Percentiles rank a stretch among this genome's conserved stretches.
Conservation (phyloP, 30 jellyfish, hydroid and myxozoan genomes). For the Aurelia sp. region DNA sequence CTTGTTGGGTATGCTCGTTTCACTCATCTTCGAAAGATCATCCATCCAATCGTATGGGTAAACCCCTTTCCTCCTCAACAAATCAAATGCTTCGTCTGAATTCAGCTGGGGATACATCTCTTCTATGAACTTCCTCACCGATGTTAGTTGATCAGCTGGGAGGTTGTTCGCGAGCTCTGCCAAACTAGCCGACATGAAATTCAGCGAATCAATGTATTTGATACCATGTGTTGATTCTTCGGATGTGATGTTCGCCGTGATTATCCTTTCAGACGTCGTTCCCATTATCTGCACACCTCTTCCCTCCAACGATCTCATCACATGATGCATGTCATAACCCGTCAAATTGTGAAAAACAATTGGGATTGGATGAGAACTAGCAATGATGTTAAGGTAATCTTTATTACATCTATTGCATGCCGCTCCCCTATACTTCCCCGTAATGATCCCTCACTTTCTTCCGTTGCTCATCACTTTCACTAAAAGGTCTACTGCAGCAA, state of each 20-base stretch:
- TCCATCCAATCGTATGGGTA: too few relatives aligned
- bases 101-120: not conserved
- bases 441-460: too few relatives aligned
- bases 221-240: too few relatives aligned
- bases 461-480: too few relatives aligned
- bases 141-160: not conserved
- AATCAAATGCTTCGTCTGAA: not conserved
- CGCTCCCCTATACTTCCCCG: too few relatives aligned
- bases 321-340: slow-evolving; percentile 20
- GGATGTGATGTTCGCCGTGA: too few relatives aligned
- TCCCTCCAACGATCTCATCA: not conserved
- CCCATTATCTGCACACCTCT: not conserved
- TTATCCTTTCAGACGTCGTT: not conserved
- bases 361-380: not conserved
- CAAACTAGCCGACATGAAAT: too few relatives aligned
- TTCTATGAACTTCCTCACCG: not conserved
- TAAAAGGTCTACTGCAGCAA: too few relatives aligned
- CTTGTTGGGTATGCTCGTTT: not conserved
- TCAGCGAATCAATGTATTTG: too few relatives aligned
- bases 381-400: too few relatives aligned
- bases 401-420: too few relatives aligned
- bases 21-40: not conserved
- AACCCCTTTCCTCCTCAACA: slow-evolving; percentile 57
- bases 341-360: slow-evolving; percentile 32
- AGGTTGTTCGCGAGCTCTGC: slow-evolving; percentile 23